phyloP scores from a whole-genome alignment of 2,888 invertebrate genomes.

The Nymphalis polychloros region DNA sequence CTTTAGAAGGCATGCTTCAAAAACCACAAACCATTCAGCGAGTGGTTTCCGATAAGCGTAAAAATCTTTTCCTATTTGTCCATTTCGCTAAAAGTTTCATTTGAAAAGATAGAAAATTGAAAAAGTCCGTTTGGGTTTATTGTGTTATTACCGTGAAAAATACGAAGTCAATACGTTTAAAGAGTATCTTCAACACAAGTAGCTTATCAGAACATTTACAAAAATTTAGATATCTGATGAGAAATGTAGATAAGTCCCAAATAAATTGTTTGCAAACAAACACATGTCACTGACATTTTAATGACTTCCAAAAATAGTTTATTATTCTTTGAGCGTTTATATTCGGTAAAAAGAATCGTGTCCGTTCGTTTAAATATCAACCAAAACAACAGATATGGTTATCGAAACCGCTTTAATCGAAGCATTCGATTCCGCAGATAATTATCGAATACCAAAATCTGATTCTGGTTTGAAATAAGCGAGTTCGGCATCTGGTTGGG shows the following conservation, averaged over 20 bases:
- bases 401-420: conserved; percentile 15
- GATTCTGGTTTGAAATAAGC: conserved; percentile 25
- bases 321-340: background rate
- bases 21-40: conserved; percentile 14
- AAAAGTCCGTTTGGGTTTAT: conserved; percentile 13
- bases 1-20: background rate
- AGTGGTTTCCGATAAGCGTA: conserved; percentile 27
- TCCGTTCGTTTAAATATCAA: background rate
- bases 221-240: background rate
- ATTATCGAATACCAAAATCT: conserved; percentile 24
- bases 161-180: background rate
- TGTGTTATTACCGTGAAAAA: conserved; percentile 9
- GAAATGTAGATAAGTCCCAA: background rate
- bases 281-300: background rate
- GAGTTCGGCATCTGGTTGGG: conserved; percentile 24
- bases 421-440: conserved; percentile 14
- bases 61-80: conserved; percentile 26
- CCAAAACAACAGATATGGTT: conserved; percentile 7
- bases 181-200: background rate
- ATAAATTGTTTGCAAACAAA: background rate
- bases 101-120: conserved; percentile 20
- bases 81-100: conserved; percentile 28
- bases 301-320: background rate
- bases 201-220: background rate
- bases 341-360: background rate